Evolutionary conservation across 2,113 vertebrate species (phyloP).

Genomic region (Tragelaphus buxtoni): DNA sequence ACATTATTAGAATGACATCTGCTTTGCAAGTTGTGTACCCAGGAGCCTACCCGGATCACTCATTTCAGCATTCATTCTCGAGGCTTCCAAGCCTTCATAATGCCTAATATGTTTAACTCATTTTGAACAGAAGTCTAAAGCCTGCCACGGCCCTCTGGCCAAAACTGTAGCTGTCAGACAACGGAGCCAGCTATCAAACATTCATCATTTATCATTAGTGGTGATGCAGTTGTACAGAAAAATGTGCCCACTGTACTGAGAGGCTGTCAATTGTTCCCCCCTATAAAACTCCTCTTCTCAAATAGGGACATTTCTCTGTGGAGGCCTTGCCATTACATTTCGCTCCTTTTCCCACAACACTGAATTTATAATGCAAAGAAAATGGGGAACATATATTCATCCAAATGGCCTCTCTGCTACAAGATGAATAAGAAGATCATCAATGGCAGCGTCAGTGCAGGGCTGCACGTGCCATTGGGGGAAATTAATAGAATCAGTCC

Average conservation of each 20-base stretch:
- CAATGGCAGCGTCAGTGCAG: constrained; percentile 57
- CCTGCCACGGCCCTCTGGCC: constrained; percentile 90
- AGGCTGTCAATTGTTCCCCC: constrained; percentile 82
- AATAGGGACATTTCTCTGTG: constrained; percentile 80
- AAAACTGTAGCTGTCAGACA: constrained; percentile 90
- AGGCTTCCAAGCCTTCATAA: constrained; percentile 86
- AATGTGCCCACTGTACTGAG: constrained; percentile 82
- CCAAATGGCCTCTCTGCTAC: constrained; percentile 74
- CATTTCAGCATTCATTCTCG: constrained; percentile 87
- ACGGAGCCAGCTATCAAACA: constrained; percentile 87
- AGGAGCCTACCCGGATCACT: constrained; percentile 90
- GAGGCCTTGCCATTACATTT: constrained; percentile 73
- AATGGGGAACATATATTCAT: constrained; percentile 76
- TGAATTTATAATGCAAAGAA: constrained; percentile 77
- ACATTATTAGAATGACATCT: constrained; percentile 98
- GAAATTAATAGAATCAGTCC: constrained; percentile 65
- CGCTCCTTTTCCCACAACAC: constrained; percentile 67
- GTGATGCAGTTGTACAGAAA: constrained; percentile 86
- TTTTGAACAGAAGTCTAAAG: constrained; percentile 89
- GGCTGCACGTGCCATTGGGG: constrained; percentile 34
- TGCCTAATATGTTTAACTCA: constrained; percentile 90
- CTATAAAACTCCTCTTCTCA: constrained; percentile 80
- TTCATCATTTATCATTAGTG: constrained; percentile 89
- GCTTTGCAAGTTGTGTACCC: constrained; percentile 91
- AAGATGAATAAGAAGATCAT: constrained; percentile 75